Evolutionary conservation across 2,113 vertebrate genomes (phyloP).

Genomic region (Microcebus tavaratra): DNA sequence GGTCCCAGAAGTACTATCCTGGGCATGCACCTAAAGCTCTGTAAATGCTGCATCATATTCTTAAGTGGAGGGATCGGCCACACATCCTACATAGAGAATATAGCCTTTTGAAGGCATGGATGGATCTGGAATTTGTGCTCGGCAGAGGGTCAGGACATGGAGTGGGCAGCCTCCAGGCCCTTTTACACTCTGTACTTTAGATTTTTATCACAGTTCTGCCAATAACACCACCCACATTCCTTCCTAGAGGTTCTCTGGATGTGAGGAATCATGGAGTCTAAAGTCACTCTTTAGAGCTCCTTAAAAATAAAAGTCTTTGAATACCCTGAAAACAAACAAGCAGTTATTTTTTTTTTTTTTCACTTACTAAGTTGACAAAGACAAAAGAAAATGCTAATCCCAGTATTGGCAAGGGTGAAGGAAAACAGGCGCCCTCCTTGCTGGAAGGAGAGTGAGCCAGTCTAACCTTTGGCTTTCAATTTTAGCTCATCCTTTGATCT

Average conservation of each 20-base stretch:
- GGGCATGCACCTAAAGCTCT: neutral
- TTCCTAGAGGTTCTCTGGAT: neutral
- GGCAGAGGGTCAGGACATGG: neutral
- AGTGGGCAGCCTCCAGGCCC: neutral
- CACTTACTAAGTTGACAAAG: neutral
- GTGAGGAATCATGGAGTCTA: neutral
- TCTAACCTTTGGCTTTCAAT: neutral
- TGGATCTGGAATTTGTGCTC: neutral
- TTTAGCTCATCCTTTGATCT: conserved; percentile 19
- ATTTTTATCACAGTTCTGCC: conserved; percentile 42
- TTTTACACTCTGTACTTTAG: conserved; percentile 24
- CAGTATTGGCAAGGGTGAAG: neutral
- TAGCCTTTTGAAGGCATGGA: neutral
- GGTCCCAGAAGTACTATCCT: neutral
- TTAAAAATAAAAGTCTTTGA: neutral
- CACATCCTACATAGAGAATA: neutral
- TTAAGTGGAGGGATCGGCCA: neutral
- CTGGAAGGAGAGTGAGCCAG: neutral
- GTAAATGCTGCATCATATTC: neutral
- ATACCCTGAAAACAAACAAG: neutral
- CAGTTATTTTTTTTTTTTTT: neutral
- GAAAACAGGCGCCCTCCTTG: neutral
- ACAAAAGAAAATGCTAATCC: neutral
- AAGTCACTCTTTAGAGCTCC: neutral
- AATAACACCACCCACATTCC: neutral